Evolutionary conservation across 37 sponge, comb jelly and placozoan species (phyloP), one percentile per base, ranked within the genome.

Genomic region (Mnemiopsis leidyi): DNA sequence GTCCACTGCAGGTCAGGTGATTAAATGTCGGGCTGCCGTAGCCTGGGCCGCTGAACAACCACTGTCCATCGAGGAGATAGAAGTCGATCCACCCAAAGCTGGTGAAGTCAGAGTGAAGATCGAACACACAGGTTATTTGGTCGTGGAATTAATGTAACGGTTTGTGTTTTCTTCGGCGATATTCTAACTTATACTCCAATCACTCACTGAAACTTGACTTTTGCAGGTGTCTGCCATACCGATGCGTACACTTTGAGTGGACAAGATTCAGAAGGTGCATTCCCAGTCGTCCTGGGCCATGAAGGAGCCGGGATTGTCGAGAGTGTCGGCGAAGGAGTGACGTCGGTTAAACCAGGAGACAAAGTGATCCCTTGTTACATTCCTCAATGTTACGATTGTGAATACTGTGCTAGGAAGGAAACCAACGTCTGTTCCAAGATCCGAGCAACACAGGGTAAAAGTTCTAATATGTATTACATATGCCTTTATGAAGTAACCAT

Each of bases 321-420:
- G 94, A 96, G 96, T 93, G 92, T 97, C 26, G 98, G 98, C 0
- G 94, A 93, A 61, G 98, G 98, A 18, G 98, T 98, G 34, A 96
- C 97, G 26, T 92, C 94, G 69, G 94, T 97, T 20, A 92, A 95
- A 68, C 96, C 96, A 36, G 97, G 97, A 16, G 98, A 98, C 76
- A 97, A 96, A 92, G 98, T 98, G 33, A 95, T 98, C 36, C 98
- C 98, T 3, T 95, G 97, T 38, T 98, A 98, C 93, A 98, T 98
- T 35, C 98, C 98, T 31, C 98, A 98, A 69, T 98, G 98, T 83
- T 35, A 94, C 33, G 93, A 97, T 24, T 98, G 98, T 92, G 96
- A 98, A 93, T 98, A 96, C 95, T 98, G 98, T 76, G 93, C 67
- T 5, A 95, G 95, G 71, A 88, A 95, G 28, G 97, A 96, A 85